Evolutionary conservation across 1,140 invertebrate genomes (phyloP), one percentile per base, ranked within the genome.

Genomic region (Dendroctonus valens): DNA sequence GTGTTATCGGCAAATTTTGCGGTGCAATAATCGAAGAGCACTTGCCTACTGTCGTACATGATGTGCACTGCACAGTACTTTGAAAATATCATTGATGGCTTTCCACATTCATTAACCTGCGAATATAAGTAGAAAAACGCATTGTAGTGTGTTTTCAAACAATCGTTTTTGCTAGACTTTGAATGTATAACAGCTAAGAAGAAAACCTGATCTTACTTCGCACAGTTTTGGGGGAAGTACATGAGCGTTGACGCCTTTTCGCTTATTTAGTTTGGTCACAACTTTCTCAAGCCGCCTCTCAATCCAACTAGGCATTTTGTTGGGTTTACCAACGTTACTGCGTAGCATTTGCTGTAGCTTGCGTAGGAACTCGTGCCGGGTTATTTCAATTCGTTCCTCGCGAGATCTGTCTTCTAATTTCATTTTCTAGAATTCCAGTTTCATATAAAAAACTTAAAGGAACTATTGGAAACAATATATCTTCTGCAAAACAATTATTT

Each of bases 11-110:
- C 86, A 77, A 91, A 92, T 80, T 89, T 93, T 55, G 92, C 93
- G 60, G 92, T 93, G 80, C 94, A 97, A 72, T 92, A 89, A 67
- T 90, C 88, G 80, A 94, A 96, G 50, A 96, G 81, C 69, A 91
- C 84, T 79, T 97, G 94, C 70, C 94, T 91, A 39, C 87, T 84
- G 76, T 94, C 94, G 69, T 89, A 84, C 81, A 93, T 92, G 64
- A 96, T 92, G 80, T 97, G 94, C 60, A 86, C 81, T 12, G 88
- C 80, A 77, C 94, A 96, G 75, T 94, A 90, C 26, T 90, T 86
- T 0, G 89, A 87, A 74, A 90, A 93, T 0, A 93, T 92, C 71
- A 96, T 76, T n/a, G 89, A 89, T 2, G 79, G 75, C 59, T 85
- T 83, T 7, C 76, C 79, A 77, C 91, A 92, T 15, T 73, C 71